phyloP scores from a whole-genome alignment of 1,140 invertebrate genomes.

The Watersipora subatra region DNA sequence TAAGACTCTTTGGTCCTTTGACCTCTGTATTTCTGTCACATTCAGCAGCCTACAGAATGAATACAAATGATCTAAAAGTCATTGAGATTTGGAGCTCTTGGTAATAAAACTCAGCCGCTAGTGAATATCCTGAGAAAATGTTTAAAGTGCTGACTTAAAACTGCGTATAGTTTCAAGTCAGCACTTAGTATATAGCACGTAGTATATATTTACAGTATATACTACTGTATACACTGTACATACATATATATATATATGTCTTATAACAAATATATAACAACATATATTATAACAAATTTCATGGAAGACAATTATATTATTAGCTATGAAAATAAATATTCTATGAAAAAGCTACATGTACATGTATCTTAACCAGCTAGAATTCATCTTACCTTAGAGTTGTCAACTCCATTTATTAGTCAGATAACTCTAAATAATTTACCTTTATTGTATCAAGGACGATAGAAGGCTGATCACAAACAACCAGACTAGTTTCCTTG shows the following conservation, averaged over 20 bases:
- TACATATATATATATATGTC: no score
- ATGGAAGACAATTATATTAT: background rate
- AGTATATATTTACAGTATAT: no score
- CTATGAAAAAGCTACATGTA: no score
- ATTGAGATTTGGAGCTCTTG: no score
- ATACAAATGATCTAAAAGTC: background rate
- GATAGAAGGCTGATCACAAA: conserved; percentile 21
- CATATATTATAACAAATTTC: background rate
- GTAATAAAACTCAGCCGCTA: no score
- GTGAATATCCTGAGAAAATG: no score
- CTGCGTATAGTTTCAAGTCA: background rate
- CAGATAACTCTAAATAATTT: background rate
- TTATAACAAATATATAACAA: background rate
- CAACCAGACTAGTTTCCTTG: conserved; percentile 15
- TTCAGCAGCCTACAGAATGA: background rate
- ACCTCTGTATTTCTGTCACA: background rate
- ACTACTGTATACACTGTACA: no score
- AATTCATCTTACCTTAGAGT: background rate
- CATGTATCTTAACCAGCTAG: no score
- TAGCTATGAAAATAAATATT: no score
- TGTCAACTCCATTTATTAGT: background rate
- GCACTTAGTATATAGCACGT: no score
- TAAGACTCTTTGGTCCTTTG: background rate
- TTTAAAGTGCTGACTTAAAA: background rate
- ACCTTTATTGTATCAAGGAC: conserved; percentile 37